Evolutionary conservation across 2,797 vertebrate genomes (phyloP).

Genomic region (Simalia tracyae): DNA sequence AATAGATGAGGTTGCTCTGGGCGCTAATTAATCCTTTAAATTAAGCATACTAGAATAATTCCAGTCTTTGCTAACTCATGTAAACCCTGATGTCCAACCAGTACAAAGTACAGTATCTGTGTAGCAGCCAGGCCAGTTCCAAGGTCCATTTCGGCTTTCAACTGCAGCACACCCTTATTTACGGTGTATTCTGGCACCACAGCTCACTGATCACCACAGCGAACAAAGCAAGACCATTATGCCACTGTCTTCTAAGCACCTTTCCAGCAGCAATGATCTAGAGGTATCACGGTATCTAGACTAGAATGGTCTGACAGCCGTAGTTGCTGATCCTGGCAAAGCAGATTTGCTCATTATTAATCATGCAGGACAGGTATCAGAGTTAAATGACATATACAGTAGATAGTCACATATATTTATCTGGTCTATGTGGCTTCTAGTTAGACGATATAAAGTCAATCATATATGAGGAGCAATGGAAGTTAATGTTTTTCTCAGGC

Average conservation of each 20-base stretch:
- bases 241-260: not conserved
- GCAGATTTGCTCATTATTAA: not conserved
- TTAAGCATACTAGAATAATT: not conserved
- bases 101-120: not conserved
- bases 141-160: not conserved
- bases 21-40: not conserved
- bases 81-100: too few species aligned
- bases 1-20: not conserved
- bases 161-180: not conserved
- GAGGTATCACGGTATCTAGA: too few species aligned
- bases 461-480: not conserved
- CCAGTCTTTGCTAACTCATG: not conserved
- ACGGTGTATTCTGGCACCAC: not conserved
- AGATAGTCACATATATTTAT: not conserved
- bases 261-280: not conserved
- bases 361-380: not conserved
- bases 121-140: not conserved
- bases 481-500: not conserved
- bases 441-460: not conserved
- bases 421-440: not conserved
- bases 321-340: too few species aligned
- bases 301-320: not conserved
- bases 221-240: not conserved
- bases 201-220: not conserved
- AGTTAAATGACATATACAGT: not conserved